Evolutionary conservation across 2,888 invertebrate genomes (phyloP), one percentile per base, ranked within the genome.

Genomic region (Andrena camellia): DNA sequence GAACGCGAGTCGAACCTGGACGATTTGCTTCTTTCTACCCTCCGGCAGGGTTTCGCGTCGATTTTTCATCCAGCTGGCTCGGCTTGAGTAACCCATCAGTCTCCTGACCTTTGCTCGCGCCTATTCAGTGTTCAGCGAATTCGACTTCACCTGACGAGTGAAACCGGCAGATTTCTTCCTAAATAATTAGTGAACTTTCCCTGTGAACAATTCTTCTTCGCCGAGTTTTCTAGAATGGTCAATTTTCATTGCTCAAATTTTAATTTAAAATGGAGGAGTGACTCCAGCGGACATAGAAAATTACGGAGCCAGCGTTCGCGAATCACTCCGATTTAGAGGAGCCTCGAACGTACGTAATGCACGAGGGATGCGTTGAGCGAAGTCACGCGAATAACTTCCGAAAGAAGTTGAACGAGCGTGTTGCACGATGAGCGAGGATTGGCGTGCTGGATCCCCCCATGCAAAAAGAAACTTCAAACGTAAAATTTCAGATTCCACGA

Each of bases 361-460:
- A 42, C 17, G 10, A 6, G 52, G 13, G 23, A 23, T 59, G 8
- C 17, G 42, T 8, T 4, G 50, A 76, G 26, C 48, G 33, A 33
- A 26, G 48, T 29, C 66, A 50, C 42, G 73, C 29, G 71, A 83
- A 79, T 79, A 74, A 64, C 52, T 79, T 68, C 67, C 54, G 66
- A 73, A 42, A 62, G 68, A 35, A 50, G 63, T 48, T 6, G 50
- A 67, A 62, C 73, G 70, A 29, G 64, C 72, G 50, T 20, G 48
- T 57, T 42, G 59, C 71, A 74, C 48, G 74, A 74, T 50, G 57
- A 26, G 20, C 17, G 35, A 76, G 35, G n/a, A 62, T 63, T 76
- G 33, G 72, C 63, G 72, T 64, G 72, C 64, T 63, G 31, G n/a
- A 57, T 29, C 0, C 20, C 20, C 29, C 13, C 17, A 2, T 63